Conservation (phyloP, 2,888 invertebrate genomes). For the Drosophila paramelanica region DNA sequence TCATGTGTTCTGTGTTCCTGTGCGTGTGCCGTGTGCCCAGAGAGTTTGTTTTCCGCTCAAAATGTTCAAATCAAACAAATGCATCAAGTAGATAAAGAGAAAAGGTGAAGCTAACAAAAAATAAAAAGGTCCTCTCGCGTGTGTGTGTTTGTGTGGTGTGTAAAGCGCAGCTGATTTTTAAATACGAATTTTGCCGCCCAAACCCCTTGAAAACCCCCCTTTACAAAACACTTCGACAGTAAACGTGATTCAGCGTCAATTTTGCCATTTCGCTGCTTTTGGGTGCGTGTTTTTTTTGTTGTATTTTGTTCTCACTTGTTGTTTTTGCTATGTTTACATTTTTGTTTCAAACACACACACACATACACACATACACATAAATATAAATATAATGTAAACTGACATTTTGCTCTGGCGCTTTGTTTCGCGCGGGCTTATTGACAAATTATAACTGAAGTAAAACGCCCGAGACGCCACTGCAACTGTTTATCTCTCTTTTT, state of each 20-base stretch:
- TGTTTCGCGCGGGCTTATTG: conserved; percentile 79
- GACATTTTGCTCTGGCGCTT: conserved; percentile 74
- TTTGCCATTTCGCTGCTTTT: conserved; percentile 53
- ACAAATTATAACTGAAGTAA: conserved; percentile 60
- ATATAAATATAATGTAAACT: conserved; percentile 56
- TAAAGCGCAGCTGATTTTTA: conserved; percentile 52
- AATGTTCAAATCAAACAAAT: conserved; percentile 53
- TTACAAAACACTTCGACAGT: conserved; percentile 20
- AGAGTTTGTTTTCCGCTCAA: conserved; percentile 22
- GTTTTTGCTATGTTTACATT: conserved; percentile 63
- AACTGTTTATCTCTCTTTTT: conserved; percentile 2
- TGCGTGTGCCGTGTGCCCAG: conserved; percentile 22
- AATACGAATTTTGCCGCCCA: conserved; percentile 31
- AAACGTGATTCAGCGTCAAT: conserved; percentile 47
- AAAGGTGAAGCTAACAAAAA: conserved; percentile 25
- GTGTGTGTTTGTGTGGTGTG: conserved; percentile 11
- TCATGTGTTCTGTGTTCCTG: conserved; percentile 30
- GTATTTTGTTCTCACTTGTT: conserved; percentile 41
- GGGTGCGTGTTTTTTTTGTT: conserved; percentile 63
- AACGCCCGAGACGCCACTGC: conserved; percentile 23
- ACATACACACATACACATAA: conserved; percentile 10
- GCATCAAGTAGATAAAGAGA: conserved; percentile 51
- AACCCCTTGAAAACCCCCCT: neutral
- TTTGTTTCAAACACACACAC: conserved; percentile 28
- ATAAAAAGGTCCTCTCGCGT: conserved; percentile 27